Evolutionary conservation across 2,113 vertebrate species (phyloP), one percentile per base, ranked within the genome.

Genomic region (Rhea americana): DNA sequence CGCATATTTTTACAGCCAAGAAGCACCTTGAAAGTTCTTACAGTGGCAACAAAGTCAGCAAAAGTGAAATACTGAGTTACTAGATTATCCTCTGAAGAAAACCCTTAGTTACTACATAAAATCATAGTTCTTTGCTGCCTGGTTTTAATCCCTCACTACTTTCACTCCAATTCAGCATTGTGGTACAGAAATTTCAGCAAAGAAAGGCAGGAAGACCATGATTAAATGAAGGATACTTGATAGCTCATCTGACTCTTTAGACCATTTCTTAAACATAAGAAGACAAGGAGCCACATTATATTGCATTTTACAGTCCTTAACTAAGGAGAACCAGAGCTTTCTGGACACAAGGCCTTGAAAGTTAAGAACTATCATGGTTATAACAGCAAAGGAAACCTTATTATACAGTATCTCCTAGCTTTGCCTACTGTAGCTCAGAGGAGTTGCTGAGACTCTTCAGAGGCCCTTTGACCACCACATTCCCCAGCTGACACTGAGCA

Each of bases 31-130:
- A 90, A 82, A 26, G 58, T 43, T 14, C 88, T 58, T 63, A 13
- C 93, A 80, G 24, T 7, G 5, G 39, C 15, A 53, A 85, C 82
- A 77, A 53, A 19, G 14, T 25, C 56, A 83, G 8, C 56, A 89
- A 55, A 28, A 87, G n/a, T 45, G 91, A 91, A 83, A 87, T 19
- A 91, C 28, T 62, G 41, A 59, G 4, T 53, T 71, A n/a, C 9
- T 62, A 41, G 41, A 48, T 80, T 89, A 37, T 59, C 53, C 59
- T 90, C 85, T 61, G 53, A 88, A 80, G 51, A 77, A 93, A 95
- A 90, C 28, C 59, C 56, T 53, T 82, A 82, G 39, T 67, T 48
- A 45, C 47, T 21, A 67, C 56, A 35, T 8, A 19, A 37, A 45
- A 85, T 70, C 45, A 45, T 73, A 35, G n/a, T 50, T 24, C 90